Evolutionary conservation across 2,113 vertebrate genomes (phyloP).

Genomic region (Cynocephalus volans): DNA sequence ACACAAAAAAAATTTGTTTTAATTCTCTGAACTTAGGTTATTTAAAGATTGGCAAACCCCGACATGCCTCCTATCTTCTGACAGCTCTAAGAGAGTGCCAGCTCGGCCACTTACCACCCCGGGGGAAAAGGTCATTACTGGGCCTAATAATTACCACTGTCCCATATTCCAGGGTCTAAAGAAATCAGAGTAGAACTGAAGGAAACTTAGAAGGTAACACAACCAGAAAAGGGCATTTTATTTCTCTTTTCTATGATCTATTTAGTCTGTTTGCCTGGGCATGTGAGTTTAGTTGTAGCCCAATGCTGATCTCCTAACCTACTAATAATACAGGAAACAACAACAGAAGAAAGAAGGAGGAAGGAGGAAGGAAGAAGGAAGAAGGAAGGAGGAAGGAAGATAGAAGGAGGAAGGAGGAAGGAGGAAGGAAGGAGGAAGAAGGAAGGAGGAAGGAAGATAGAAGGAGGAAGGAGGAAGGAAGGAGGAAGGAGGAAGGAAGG

Average conservation of each 20-base stretch:
- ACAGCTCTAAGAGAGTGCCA: not conserved
- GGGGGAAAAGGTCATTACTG: not conserved
- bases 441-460: no score
- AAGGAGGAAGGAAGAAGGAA: not conserved
- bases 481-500: no score
- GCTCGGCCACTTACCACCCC: not conserved
- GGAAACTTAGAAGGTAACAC: constrained; percentile 37
- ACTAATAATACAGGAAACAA: not conserved
- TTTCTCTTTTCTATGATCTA: constrained; percentile 36
- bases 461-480: no score
- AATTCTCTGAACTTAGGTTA: not conserved
- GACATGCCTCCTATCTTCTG: not conserved
- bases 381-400: no score
- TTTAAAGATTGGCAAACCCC: not conserved
- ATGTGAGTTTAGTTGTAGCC: not conserved
- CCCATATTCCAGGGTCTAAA: not conserved
- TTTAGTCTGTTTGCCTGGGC: not conserved
- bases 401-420: no score
- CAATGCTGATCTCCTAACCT: constrained; percentile 14
- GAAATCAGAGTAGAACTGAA: not conserved
- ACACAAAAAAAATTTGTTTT: not conserved
- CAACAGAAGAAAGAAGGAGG: not conserved
- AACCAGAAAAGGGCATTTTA: constrained; percentile 33
- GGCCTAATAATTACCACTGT: not conserved
- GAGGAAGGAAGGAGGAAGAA: no score